These are phyloP conservation scores for Chrysogorgia sp. DNA, from an alignment of 92 coral and sea anemone genomes.

Conservation along the genomic window DNA sequence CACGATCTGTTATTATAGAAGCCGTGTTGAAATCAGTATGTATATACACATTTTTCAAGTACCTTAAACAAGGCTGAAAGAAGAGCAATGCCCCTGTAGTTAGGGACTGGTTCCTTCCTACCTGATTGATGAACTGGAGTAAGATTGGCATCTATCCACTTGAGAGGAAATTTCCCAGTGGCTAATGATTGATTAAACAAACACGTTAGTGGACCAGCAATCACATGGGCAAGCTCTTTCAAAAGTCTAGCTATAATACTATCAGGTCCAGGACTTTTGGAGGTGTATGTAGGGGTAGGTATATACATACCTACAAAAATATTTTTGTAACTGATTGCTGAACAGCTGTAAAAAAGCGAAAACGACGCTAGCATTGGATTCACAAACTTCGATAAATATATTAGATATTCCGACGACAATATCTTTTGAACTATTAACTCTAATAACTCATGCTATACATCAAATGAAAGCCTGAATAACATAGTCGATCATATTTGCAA, in stretches of 20 bases:
- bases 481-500: no score
- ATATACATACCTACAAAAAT: no score
- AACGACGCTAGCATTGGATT: no score
- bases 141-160: constrained; percentile 48
- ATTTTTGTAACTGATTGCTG: no score
- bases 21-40: constrained; percentile 34
- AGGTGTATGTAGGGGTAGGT: no score
- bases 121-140: constrained; percentile 54
- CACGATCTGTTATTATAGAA: constrained; percentile 39
- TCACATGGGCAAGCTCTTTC: constrained; percentile 35
- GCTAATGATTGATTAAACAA: constrained; percentile 18
- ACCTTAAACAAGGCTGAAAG: constrained; percentile 46
- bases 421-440: no score
- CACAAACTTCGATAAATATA: no score
- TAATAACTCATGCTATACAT: no score
- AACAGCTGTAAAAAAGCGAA: no score
- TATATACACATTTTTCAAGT: constrained; percentile 46
- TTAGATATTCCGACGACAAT: no score
- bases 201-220: neutral
- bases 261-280: constrained; percentile 49
- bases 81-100: constrained; percentile 54
- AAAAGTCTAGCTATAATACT: constrained; percentile 26
- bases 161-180: constrained; percentile 18
- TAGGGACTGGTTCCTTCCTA: constrained; percentile 42
- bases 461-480: no score